A percentile compares a stretch with the other conserved stretches of the same genome.
phyloP scores from a whole-genome alignment of 2,888 invertebrate species.

The Troilus luridus region DNA sequence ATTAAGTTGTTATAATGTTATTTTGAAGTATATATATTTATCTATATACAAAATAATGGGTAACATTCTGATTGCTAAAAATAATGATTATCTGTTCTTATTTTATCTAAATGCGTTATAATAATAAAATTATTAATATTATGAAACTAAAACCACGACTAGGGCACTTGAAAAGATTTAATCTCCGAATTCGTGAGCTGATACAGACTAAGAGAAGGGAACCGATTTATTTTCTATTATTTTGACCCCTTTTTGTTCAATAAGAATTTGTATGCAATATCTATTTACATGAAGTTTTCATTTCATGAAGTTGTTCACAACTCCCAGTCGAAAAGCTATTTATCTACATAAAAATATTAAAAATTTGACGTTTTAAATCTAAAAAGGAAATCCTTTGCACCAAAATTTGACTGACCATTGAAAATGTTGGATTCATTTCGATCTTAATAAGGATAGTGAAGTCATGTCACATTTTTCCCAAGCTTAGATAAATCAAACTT shows the following conservation, averaged over 20 bases:
- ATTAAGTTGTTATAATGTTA: no score
- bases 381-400: no score
- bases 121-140: slow-evolving; percentile 27
- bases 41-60: no score
- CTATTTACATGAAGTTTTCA: not conserved
- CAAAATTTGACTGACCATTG: no score
- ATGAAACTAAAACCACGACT: slow-evolving; percentile 40
- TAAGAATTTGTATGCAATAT: not conserved
- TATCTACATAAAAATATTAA: no score
- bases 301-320: not conserved
- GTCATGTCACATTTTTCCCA: no score
- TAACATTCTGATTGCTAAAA: not conserved
- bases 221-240: slow-evolving; percentile 25
- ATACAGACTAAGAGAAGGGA: slow-evolving; percentile 9
- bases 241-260: slow-evolving; percentile 25
- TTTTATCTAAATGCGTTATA: not conserved
- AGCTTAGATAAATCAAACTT: no score
- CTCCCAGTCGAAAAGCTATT: no score
- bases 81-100: not conserved
- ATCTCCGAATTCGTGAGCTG: slow-evolving; percentile 28
- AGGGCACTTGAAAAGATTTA: slow-evolving; percentile 20
- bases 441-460: no score
- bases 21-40: no score
- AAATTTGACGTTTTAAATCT: no score
- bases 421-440: no score